A percentile compares a stretch with the other conserved stretches of the same genome.
Evolutionary conservation across 2,113 vertebrate species (phyloP).

Genomic region (Syrmaticus mikado): DNA sequence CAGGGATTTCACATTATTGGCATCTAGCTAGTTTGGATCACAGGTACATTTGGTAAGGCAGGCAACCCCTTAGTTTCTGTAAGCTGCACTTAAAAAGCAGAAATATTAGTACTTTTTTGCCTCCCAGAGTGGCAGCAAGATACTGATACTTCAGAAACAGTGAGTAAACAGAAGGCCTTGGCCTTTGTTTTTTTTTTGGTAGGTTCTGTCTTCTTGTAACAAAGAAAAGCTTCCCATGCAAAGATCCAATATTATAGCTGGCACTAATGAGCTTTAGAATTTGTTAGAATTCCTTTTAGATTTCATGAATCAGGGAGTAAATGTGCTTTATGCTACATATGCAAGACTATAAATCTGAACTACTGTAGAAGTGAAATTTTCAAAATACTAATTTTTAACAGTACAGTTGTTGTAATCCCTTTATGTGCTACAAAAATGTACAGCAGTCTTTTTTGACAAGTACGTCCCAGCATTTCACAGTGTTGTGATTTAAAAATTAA

Average conservation of each 20-base stretch:
- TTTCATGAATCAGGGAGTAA: neutral
- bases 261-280: neutral
- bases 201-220: neutral
- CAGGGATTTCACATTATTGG: neutral
- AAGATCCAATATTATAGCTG: neutral
- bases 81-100: neutral
- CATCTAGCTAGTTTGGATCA: neutral
- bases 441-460: neutral
- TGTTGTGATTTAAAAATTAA: neutral
- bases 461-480: neutral
- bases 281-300: neutral
- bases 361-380: neutral
- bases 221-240: neutral
- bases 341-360: neutral
- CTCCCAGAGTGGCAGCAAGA: neutral
- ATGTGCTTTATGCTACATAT: neutral
- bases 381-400: neutral
- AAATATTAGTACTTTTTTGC: neutral
- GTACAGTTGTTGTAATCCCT: neutral
- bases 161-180: neutral
- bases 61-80: neutral
- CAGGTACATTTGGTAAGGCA: neutral
- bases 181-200: neutral
- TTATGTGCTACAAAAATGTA: neutral
- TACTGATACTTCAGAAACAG: neutral